These are phyloP conservation scores for Limanda limanda DNA, from an alignment of 2,113 vertebrate species.

Conservation along the genomic window DNA sequence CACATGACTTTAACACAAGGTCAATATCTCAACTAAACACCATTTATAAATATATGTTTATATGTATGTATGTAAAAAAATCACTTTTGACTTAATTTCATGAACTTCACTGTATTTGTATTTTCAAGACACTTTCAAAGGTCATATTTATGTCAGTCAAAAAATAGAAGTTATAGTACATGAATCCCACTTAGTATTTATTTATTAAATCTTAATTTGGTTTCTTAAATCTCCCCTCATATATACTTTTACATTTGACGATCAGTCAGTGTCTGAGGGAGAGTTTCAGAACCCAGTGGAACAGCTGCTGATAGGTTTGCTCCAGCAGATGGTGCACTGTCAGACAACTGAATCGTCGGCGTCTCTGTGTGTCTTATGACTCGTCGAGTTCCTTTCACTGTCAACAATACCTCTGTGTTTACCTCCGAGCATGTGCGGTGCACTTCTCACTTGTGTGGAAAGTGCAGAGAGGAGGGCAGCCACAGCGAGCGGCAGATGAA, in stretches of 20 bases:
- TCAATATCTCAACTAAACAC: too few relatives aligned
- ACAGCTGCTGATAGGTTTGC: not conserved
- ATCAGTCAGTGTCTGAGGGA: not conserved
- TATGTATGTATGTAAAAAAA: too few relatives aligned
- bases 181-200: not conserved
- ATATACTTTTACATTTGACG: not conserved
- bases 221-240: not conserved
- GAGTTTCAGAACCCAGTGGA: not conserved
- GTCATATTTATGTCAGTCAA: too few relatives aligned
- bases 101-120: too few relatives aligned
- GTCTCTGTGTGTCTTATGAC: slow-evolving; percentile 20
- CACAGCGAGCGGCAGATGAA: slow-evolving; percentile 18
- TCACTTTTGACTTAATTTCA: too few relatives aligned
- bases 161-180: too few relatives aligned
- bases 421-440: slow-evolving; percentile 8
- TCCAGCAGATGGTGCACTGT: slow-evolving; percentile 1
- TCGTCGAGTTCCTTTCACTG: slow-evolving; percentile 11
- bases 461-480: slow-evolving; percentile 39
- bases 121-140: too few relatives aligned
- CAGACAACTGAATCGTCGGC: not conserved
- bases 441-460: slow-evolving; percentile 16
- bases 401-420: slow-evolving; percentile 28
- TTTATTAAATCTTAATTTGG: not conserved
- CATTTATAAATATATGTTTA: too few relatives aligned
- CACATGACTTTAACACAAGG: too few relatives aligned